Percentiles rank a stretch among this genome's conserved stretches.
Conservation (phyloP, 2,113 vertebrate genomes). For the Octodon degus region DNA sequence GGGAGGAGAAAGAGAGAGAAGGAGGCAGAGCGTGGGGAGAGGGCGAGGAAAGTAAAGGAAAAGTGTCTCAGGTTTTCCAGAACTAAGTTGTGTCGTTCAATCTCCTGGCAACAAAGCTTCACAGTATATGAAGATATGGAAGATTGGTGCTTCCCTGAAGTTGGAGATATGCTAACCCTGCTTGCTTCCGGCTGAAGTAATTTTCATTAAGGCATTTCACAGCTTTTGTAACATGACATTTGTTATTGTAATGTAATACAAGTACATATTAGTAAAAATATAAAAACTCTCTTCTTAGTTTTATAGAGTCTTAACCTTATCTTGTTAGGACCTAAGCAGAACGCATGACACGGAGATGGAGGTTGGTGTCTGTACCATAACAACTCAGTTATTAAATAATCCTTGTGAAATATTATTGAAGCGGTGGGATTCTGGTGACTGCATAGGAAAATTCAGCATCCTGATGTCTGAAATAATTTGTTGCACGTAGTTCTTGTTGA, state of each 20-base stretch:
- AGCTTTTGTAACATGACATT: not conserved
- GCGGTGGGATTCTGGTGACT: not conserved
- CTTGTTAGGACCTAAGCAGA: not conserved
- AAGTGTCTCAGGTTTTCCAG: not conserved
- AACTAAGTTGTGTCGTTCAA: not conserved
- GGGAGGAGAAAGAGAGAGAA: no score
- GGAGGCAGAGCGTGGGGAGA: rapidly evolving
- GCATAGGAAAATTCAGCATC: not conserved
- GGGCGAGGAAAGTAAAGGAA: not conserved
- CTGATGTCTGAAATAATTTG: not conserved
- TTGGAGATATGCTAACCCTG: not conserved
- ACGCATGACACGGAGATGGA: not conserved
- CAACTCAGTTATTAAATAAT: not conserved
- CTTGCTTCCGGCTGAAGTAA: not conserved
- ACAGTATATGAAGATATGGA: not conserved
- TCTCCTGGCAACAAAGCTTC: not conserved
- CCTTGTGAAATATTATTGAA: not conserved
- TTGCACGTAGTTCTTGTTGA: not conserved
- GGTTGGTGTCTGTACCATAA: not conserved
- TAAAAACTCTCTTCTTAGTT: not conserved
- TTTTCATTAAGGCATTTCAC: not conserved
- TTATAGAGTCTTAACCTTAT: not conserved
- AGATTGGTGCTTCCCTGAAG: not conserved
- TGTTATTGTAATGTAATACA: not conserved
- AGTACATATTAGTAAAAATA: not conserved